Percentiles rank a stretch among this genome's conserved stretches.
Evolutionary conservation across 2,888 invertebrate species (phyloP).

Genomic region (Operophtera brumata): DNA sequence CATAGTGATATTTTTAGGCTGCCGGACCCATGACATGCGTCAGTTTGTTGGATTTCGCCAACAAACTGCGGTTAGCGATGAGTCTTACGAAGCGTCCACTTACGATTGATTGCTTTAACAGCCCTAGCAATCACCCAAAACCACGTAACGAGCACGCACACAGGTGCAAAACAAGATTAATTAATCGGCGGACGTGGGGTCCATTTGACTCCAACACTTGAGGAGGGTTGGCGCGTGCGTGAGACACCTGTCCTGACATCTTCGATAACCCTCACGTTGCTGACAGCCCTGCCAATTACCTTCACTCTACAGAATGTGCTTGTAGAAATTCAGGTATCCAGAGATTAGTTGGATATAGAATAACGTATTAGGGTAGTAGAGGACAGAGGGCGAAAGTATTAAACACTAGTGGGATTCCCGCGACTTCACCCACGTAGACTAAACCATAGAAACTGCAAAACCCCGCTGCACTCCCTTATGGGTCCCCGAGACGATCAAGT

Average conservation of each 20-base stretch:
- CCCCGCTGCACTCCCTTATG: no score
- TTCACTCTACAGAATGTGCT: not conserved
- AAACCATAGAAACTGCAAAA: no score
- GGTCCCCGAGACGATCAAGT: no score
- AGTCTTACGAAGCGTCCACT: no score
- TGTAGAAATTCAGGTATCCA: not conserved
- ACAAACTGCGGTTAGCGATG: no score
- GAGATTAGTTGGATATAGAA: not conserved
- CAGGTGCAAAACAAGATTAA: constrained; percentile 40
- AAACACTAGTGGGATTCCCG: no score
- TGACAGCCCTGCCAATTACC: constrained; percentile 42
- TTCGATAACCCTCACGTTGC: constrained; percentile 65
- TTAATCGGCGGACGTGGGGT: constrained; percentile 37
- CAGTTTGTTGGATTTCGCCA: no score
- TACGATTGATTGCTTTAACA: no score
- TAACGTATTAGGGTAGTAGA: not conserved
- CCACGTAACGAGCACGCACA: constrained; percentile 24
- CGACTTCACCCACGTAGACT: no score
- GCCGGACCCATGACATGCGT: no score
- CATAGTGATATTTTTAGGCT: no score
- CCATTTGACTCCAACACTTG: constrained; percentile 35
- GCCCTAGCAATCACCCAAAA: constrained; percentile 4
- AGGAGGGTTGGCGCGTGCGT: constrained; percentile 53
- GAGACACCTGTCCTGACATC: constrained; percentile 73
- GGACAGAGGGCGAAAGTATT: no score